Base-by-base conservation (phyloP, 2,797 vertebrate species). In the Echiichthys vipera region DNA sequence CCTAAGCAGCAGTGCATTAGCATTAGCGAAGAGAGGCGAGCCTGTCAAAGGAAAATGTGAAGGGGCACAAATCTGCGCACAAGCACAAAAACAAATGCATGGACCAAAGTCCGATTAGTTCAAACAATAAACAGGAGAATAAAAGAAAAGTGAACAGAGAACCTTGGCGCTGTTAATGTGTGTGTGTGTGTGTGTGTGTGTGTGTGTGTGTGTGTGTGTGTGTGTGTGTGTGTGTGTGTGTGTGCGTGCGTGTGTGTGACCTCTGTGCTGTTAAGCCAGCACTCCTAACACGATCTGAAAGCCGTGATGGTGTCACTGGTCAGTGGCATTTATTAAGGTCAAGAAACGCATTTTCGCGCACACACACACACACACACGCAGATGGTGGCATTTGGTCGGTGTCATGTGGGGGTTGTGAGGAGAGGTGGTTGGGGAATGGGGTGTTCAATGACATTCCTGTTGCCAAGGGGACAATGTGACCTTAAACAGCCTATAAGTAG, bases 401-500 rank as follows among this genome's bases (percentile, higher is more conserved):
- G 74, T 71, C 25, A 47, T 84, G 78, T 37, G 32, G 73, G 69
- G 76, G 83, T 71, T 74, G 71, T 4, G 24, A 36, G 30, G 39
- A 69, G 64, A 80, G 82, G 74, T 69, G 66, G 57, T 59, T 13
- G 43, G 45, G 67, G 67, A 74, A 66, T 67, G 64, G 66, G 72
- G 62, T 72, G 79, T 84, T 74, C 69, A 15, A 63, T 91, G 91
- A 92, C 69, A 80, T 87, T 61, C 49, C 40, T 69, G 89, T 94
- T 93, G 92, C 91, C 86, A 91, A 71, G 85, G 92, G 92, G 89
- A 94, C 74, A 70, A 81, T 77, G 64, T 91, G 87, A 93, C 91
- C 92, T 92, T 93, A 92, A 85, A 84, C 79, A 85, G 86, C 81
- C n/a, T n/a, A n/a, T n/a, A 78, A 25, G 30, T 71, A 78, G 85